A percentile compares a stretch with the other conserved stretches of the same genome.
phyloP scores from a whole-genome alignment of 2,797 vertebrate genomes.

The Champsocephalus gunnari region DNA sequence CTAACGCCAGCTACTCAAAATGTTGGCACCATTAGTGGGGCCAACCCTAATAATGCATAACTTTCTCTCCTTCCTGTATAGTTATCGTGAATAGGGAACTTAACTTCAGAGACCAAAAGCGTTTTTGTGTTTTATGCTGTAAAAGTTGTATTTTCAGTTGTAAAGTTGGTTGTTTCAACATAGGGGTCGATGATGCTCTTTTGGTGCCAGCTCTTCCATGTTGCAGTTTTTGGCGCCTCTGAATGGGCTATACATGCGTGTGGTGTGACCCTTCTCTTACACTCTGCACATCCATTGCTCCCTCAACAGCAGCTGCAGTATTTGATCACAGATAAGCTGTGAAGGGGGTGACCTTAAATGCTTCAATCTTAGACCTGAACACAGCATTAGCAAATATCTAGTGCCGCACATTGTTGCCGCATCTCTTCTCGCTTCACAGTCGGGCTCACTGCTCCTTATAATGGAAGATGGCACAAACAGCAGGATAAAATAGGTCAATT shows the following conservation, averaged over 20 bases:
- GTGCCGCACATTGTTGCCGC: slow-evolving; percentile 10
- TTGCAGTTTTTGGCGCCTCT: no score
- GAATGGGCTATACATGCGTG: not conserved
- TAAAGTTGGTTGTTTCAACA: not conserved
- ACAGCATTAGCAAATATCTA: slow-evolving; percentile 32
- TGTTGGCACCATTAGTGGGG: no score
- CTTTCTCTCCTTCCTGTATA: no score
- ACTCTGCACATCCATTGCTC: slow-evolving; percentile 16
- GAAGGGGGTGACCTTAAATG: slow-evolving; percentile 15
- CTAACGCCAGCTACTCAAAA: no score
- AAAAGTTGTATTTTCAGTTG: no score
- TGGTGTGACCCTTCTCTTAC: not conserved
- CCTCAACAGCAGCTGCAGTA: slow-evolving; percentile 22
- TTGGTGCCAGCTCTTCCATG: no score
- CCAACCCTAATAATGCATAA: no score
- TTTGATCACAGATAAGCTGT: slow-evolving; percentile 33
- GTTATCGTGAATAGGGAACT: no score
- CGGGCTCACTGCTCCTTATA: slow-evolving; percentile 25
- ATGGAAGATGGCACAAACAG: slow-evolving; percentile 34
- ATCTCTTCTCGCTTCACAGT: slow-evolving; percentile 8
- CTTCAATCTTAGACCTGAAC: slow-evolving; percentile 31
- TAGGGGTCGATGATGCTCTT: no score
- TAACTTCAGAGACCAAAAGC: no score
- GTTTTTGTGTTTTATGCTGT: no score
- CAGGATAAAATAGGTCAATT: slow-evolving; percentile 52